Percentiles rank a stretch among this genome's conserved stretches.
These are phyloP conservation scores for Progne subis DNA, from an alignment of 2,113 vertebrate species.

Conservation along the genomic window DNA sequence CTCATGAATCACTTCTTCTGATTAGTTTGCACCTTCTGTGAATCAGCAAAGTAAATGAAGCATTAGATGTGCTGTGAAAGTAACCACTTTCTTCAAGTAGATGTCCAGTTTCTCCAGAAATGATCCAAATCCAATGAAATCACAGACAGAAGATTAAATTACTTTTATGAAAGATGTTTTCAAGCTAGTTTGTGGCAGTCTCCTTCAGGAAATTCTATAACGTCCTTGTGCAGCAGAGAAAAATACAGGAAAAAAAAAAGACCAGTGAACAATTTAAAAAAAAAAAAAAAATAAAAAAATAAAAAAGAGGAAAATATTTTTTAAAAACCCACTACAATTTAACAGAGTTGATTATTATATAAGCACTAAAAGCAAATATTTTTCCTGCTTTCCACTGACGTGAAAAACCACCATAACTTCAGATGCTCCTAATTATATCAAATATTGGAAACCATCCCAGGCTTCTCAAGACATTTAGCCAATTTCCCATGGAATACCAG, in stretches of 20 bases:
- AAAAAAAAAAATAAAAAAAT: neutral
- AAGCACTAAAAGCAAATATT: conserved; percentile 22
- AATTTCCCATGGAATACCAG: conserved; percentile 9
- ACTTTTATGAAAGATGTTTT: neutral
- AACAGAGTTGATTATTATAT: neutral
- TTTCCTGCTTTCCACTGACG: conserved; percentile 15
- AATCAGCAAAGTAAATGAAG: neutral
- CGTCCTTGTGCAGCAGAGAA: neutral
- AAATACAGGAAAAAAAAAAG: neutral
- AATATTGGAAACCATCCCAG: conserved; percentile 31
- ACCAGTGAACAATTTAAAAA: neutral
- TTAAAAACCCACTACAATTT: rapidly evolving
- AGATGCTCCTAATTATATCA: conserved; percentile 40
- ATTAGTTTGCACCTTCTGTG: neutral
- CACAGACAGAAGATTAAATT: neutral
- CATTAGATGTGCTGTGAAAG: neutral
- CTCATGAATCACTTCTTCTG: neutral
- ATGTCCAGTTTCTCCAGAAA: neutral
- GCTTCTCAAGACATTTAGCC: conserved; percentile 12
- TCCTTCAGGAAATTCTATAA: neutral
- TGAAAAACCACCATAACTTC: neutral
- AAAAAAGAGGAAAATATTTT: neutral
- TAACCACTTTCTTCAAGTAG: neutral
- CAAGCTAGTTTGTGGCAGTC: neutral
- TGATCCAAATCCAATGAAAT: neutral